These are phyloP conservation scores for Suillia variegata DNA, from an alignment of 2,888 invertebrate species.

Conservation along the genomic window DNA sequence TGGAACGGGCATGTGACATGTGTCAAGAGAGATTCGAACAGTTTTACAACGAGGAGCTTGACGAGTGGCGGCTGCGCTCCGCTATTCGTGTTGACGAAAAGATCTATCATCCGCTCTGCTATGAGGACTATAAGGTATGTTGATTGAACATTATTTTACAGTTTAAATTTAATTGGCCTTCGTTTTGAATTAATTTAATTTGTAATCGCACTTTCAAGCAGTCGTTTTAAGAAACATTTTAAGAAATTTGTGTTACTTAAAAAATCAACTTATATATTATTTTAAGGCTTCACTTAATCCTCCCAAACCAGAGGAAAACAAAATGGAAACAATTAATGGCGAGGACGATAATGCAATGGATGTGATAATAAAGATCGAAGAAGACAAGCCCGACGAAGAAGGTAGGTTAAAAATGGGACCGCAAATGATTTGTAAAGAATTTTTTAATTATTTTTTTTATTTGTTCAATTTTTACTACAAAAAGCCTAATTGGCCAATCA, in stretches of 20 bases:
- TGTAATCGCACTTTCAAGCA: not conserved
- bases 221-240: not conserved
- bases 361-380: constrained; percentile 52
- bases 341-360: constrained; percentile 57
- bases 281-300: constrained; percentile 50
- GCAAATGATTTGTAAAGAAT: too few species aligned
- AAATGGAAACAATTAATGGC: constrained; percentile 25
- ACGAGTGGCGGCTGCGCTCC: constrained; percentile 94
- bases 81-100: constrained; percentile 77
- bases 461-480: too few species aligned
- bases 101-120: constrained; percentile 88
- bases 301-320: constrained; percentile 31
- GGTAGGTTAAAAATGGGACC: constrained; percentile 30
- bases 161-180: not conserved
- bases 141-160: not conserved
- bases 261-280: too few species aligned
- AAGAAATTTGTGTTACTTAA: not conserved
- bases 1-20: constrained; percentile 78
- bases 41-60: constrained; percentile 95
- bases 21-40: constrained; percentile 94
- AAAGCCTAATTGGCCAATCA: not conserved
- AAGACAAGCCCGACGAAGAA: constrained; percentile 38
- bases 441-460: too few species aligned
- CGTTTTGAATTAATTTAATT: too few species aligned
- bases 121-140: constrained; percentile 82